Percentiles rank a stretch among this genome's conserved stretches.
phyloP scores from a whole-genome alignment of 2,888 invertebrate genomes.

The Euspilapteryx auroguttella region DNA sequence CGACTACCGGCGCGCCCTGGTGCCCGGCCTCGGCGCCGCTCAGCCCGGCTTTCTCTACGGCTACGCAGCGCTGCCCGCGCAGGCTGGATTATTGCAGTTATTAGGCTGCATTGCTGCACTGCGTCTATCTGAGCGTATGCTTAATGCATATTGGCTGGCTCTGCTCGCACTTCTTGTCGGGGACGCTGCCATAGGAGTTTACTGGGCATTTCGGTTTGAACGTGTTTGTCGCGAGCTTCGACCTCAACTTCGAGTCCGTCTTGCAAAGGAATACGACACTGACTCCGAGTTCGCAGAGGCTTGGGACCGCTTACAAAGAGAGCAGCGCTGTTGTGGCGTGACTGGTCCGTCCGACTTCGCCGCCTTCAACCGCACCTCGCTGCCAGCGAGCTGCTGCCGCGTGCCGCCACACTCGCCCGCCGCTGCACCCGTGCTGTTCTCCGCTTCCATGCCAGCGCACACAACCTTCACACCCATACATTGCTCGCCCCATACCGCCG shows the following conservation, averaged over 20 bases:
- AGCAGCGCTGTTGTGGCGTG: constrained; percentile 79
- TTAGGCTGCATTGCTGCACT: constrained; percentile 83
- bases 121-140: constrained; percentile 75
- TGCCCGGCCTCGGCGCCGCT: constrained; percentile 74
- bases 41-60: constrained; percentile 85
- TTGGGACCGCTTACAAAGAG: constrained; percentile 77
- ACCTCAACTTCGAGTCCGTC: constrained; percentile 64
- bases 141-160: constrained; percentile 83
- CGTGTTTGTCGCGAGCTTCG: constrained; percentile 73
- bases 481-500: constrained; percentile 53
- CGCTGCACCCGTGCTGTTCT: constrained; percentile 52
- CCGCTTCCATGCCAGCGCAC: constrained; percentile 30
- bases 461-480: constrained; percentile 36
- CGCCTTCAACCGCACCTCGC: constrained; percentile 34
- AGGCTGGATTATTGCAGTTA: constrained; percentile 69
- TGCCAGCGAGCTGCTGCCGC: constrained; percentile 49
- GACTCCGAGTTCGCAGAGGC: constrained; percentile 73
- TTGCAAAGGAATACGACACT: constrained; percentile 71
- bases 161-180: constrained; percentile 78
- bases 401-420: constrained; percentile 37
- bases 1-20: constrained; percentile 71
- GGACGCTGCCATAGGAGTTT: constrained; percentile 81
- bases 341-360: constrained; percentile 63
- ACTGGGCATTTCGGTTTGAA: constrained; percentile 83
- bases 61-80: constrained; percentile 77